Percentiles rank a stretch among this genome's conserved stretches.
Conservation (phyloP, 1,140 invertebrate genomes). For the Bombus waltoni region DNA sequence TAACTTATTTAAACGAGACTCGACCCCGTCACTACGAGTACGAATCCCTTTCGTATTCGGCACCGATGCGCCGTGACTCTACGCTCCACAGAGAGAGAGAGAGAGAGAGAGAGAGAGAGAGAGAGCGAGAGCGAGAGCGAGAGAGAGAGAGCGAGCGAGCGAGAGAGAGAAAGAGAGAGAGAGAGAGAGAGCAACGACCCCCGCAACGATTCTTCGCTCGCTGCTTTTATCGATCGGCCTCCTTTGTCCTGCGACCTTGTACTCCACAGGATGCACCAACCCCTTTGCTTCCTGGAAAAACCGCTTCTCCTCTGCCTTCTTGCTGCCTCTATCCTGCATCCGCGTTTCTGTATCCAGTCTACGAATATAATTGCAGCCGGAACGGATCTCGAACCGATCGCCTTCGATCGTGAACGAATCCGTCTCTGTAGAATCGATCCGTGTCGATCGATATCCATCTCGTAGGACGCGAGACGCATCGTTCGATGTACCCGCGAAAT, state of each 20-base stretch:
- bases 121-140: too few relatives aligned
- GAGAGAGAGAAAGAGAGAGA: too few relatives aligned
- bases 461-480: neutral
- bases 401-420: too few relatives aligned
- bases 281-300: neutral
- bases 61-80: conserved; percentile 62
- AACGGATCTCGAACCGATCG: too few relatives aligned
- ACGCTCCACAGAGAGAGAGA: neutral
- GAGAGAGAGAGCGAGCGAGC: too few relatives aligned
- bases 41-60: conserved; percentile 64
- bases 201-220: conserved; percentile 60
- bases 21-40: conserved; percentile 66
- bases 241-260: conserved; percentile 62
- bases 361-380: too few relatives aligned
- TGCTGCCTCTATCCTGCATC: neutral
- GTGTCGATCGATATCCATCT: neutral
- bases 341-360: too few relatives aligned
- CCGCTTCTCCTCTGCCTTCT: neutral
- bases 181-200: conserved; percentile 63
- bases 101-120: accelerated
- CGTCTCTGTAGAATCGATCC: too few relatives aligned
- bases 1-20: conserved; percentile 72
- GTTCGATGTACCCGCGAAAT: neutral
- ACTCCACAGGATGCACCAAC: conserved; percentile 44
- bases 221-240: conserved; percentile 67